Evolutionary conservation across 2,888 invertebrate genomes (phyloP), one percentile per base, ranked within the genome.

Genomic region (Sturmia bella): DNA sequence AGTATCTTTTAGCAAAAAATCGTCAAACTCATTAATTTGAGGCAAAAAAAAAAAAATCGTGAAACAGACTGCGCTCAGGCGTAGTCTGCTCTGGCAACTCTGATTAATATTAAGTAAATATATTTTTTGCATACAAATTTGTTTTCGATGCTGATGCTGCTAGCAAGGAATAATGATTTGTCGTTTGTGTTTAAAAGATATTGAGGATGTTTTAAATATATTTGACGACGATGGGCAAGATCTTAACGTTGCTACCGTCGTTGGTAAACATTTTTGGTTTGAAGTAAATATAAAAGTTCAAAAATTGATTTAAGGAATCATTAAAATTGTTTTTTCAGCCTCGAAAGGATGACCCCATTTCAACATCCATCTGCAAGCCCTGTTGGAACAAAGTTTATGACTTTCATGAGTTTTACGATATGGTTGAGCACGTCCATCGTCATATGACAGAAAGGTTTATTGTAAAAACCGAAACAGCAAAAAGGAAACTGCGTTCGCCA

Each of bases 201-300:
- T 86, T n/a, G 81, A 84, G 19, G 87, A 89, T 61, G 86, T 87
- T 11, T 87, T 90, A 57, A 85, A 88, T 32, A 89, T 91, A 78
- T 91, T 91, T 63, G 88, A 87, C 45, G 86, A 83, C 45, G 83
- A 86, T 24, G 89, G 89, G 2, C 52, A 84, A 3, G 85, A 88
- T 13, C 79, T 88, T 3, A 87, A 88, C 80, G 87, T 89, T n/a
- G 87, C 89, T 1, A 74, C 75, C 2, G 85, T 90, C 41, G 80
- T 91, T 24, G 85, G 85, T 41, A 89, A 90, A 83, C 88, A 90
- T 79, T 91, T 91, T 85, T 91, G 91, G 90, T 91, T 91, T 77
- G 87, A 90, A 87, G 91, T 61, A 76, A 43, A 24, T 0, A n/a
- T 57, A n/a, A 21, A 21, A 4, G 9, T 15, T 54, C 6, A 21